phyloP scores from a whole-genome alignment of 2,113 vertebrate species.

The Podarcis cretensis region DNA sequence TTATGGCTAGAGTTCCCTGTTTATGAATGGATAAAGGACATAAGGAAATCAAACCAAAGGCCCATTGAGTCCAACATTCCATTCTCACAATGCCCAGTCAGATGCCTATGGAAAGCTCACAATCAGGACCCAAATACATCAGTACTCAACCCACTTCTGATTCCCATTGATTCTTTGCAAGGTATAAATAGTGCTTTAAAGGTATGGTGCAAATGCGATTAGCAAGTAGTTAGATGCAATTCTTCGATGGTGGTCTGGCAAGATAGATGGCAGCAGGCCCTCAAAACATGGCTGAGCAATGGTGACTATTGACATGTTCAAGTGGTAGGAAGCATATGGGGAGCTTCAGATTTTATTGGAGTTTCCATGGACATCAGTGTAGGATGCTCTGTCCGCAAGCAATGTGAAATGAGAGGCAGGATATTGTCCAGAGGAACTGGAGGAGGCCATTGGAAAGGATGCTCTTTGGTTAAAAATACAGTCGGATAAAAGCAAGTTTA shows the following conservation, averaged over 20 bases:
- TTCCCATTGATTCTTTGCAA: no score
- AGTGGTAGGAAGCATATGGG: constrained; percentile 40
- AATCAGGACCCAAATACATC: no score
- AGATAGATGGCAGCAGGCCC: constrained; percentile 9
- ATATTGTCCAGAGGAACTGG: not conserved
- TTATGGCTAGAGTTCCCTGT: not conserved
- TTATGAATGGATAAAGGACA: no score
- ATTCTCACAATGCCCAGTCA: no score
- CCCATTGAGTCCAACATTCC: no score
- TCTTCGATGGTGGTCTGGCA: not conserved
- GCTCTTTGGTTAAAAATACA: constrained; percentile 16
- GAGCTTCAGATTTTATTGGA: constrained; percentile 35
- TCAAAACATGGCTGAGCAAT: not conserved
- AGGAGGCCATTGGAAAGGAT: not conserved
- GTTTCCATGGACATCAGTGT: constrained; percentile 12
- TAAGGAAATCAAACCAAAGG: no score
- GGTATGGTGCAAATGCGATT: not conserved
- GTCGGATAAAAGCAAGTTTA: constrained; percentile 17
- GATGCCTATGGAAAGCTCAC: no score
- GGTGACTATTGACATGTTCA: constrained; percentile 19
- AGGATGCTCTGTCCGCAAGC: constrained; percentile 27
- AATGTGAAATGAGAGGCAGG: constrained; percentile 42
- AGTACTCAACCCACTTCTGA: no score
- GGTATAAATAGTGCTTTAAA: no score
- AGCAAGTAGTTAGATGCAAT: rapidly evolving